Evolutionary conservation across 2,113 vertebrate species (phyloP), one percentile per base, ranked within the genome.

Genomic region (Heterocephalus glaber): DNA sequence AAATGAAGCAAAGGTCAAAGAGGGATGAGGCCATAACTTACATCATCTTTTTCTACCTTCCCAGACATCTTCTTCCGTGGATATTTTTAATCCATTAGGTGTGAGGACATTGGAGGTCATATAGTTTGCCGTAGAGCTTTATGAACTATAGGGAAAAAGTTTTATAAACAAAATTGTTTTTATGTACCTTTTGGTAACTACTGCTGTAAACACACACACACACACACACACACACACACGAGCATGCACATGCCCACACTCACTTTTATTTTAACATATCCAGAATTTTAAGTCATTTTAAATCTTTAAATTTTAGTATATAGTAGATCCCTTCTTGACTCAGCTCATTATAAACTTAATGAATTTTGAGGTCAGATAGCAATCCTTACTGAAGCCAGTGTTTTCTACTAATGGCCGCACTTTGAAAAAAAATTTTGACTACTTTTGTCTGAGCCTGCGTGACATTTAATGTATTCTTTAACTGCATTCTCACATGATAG

Each of bases 1-100:
- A 85, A 93, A 52, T 77, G 52, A 87, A 95, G 66, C 54, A 95
- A 96, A 94, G 16, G 0, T 82, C 86, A 76, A 77, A 44, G 60
- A 70, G 44, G 13, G 52, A n/a, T 1, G 24, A 88, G 14, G 44
- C 26, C n/a, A 24, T 7, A 30, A 87, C 26, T 41, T 44, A 63
- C 0, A 58, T 41, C 35, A 60, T 10, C 7, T 92, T 26, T 83
- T 66, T n/a, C 56, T 44, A 41, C 77, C 11, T 87, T 82, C 61
- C 56, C 54, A 74, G 28, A 12, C 33, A 41, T 44, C 56, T 86
- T 72, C 12, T 7, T 24, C 33, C 38, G 85, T 47, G 47, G 58
- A 47, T 79, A 52, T 70, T 54, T 92, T 85, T 12, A 54, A 5
- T 66, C 10, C 22, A 54, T 92, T 93, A 77, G 26, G 41, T 74